phyloP scores from a whole-genome alignment of 2,888 invertebrate genomes.

The Noctuana brunneofusca region DNA sequence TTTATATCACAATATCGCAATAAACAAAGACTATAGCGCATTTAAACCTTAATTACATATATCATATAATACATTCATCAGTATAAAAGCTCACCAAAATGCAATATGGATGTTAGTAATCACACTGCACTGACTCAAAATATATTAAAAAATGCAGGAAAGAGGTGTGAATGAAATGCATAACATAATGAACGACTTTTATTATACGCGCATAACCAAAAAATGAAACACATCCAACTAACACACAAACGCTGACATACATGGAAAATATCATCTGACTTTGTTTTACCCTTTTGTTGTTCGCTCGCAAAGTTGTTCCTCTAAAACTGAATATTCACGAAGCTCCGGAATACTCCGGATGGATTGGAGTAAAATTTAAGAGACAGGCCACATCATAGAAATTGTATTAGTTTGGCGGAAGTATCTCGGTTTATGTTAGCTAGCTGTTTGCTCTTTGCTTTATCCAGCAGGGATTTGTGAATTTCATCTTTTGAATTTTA shows the following conservation, averaged over 20 bases:
- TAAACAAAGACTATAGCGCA: too few species aligned
- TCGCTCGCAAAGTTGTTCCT: conserved; percentile 21
- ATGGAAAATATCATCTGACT: conserved; percentile 17
- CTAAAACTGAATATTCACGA: conserved; percentile 27
- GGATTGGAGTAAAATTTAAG: conserved; percentile 32
- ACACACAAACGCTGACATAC: background rate
- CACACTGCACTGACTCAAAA: background rate
- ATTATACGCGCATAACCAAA: background rate
- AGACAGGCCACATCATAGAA: conserved; percentile 29
- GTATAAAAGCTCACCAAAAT: too few species aligned
- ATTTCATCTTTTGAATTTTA: conserved; percentile 13
- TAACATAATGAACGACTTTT: background rate
- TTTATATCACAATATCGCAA: too few species aligned
- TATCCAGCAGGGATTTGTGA: conserved; percentile 1
- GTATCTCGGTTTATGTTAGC: conserved; percentile 17
- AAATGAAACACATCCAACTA: background rate
- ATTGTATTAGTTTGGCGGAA: conserved; percentile 29
- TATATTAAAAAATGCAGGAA: background rate
- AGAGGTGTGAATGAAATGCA: background rate
- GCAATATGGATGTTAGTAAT: background rate
- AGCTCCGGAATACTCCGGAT: too few species aligned
- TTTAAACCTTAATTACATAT: too few species aligned
- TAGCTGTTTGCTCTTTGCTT: conserved; percentile 19
- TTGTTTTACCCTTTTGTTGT: conserved; percentile 28
- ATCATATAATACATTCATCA: background rate